Conservation (phyloP, 2,797 vertebrate species). For the Acanthurus lineatus region DNA sequence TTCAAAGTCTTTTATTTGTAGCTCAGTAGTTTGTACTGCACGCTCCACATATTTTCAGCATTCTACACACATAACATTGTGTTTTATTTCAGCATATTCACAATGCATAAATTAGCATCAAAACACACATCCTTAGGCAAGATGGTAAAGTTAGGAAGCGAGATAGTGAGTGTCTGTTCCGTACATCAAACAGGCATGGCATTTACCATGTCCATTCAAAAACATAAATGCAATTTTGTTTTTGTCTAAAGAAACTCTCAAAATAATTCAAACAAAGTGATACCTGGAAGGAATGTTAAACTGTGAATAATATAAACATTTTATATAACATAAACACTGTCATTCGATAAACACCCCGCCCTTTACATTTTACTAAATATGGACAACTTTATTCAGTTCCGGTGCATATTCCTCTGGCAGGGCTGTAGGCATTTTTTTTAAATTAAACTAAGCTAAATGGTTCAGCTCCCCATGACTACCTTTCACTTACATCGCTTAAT, state of each 20-base stretch:
- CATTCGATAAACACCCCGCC: background rate
- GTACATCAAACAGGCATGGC: background rate
- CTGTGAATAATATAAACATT: background rate
- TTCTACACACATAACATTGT: constrained; percentile 4
- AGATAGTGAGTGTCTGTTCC: background rate
- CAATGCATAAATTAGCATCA: constrained; percentile 39
- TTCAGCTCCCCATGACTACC: too few species aligned
- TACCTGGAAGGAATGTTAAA: background rate
- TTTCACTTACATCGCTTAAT: too few species aligned
- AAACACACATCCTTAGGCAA: constrained; percentile 21
- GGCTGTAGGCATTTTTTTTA: too few species aligned
- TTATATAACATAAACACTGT: background rate
- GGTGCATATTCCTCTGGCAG: background rate
- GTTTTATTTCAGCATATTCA: constrained; percentile 31
- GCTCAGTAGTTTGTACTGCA: background rate
- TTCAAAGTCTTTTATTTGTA: constrained; percentile 4
- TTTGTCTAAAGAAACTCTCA: background rate
- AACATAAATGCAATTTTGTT: background rate
- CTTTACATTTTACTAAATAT: background rate
- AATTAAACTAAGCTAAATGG: too few species aligned
- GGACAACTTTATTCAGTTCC: background rate
- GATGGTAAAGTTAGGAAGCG: constrained; percentile 4
- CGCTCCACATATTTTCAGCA: background rate
- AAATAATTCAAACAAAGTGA: background rate
- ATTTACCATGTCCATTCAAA: background rate